These are phyloP conservation scores for Bothrops jararaca DNA, from an alignment of 2,113 vertebrate genomes.

Conservation along the genomic window DNA sequence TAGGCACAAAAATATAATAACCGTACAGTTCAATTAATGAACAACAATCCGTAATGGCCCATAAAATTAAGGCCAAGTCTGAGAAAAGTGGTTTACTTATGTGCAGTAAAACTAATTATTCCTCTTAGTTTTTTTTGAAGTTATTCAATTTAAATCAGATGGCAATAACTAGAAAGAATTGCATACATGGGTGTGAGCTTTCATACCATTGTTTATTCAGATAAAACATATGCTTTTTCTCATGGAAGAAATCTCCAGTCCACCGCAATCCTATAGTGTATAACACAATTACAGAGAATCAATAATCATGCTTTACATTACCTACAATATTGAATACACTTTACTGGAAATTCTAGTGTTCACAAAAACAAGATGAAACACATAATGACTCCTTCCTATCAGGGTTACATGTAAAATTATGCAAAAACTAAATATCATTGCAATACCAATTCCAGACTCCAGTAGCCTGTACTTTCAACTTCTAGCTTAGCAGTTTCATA, in stretches of 20 bases:
- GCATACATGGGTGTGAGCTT: not conserved
- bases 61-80: constrained; percentile 6
- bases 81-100: constrained; percentile 36
- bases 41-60: constrained; percentile 26
- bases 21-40: constrained; percentile 6
- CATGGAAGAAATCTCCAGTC: not conserved
- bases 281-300: not conserved
- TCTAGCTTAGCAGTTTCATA: not conserved
- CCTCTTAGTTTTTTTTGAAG: constrained; percentile 31
- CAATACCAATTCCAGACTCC: not conserved
- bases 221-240: not conserved
- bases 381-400: not conserved
- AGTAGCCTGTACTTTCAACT: not conserved
- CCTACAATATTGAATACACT: not conserved
- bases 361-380: not conserved
- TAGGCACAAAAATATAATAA: constrained; percentile 29
- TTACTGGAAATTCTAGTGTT: not conserved
- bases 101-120: constrained; percentile 32
- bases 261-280: not conserved
- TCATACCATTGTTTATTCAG: not conserved
- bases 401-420: not conserved
- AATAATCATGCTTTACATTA: not conserved
- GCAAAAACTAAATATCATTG: not conserved
- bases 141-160: constrained; percentile 27
- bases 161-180: constrained; percentile 2